Evolutionary conservation across 1,140 invertebrate species (phyloP).

Genomic region (Aradophagus sp.): DNA sequence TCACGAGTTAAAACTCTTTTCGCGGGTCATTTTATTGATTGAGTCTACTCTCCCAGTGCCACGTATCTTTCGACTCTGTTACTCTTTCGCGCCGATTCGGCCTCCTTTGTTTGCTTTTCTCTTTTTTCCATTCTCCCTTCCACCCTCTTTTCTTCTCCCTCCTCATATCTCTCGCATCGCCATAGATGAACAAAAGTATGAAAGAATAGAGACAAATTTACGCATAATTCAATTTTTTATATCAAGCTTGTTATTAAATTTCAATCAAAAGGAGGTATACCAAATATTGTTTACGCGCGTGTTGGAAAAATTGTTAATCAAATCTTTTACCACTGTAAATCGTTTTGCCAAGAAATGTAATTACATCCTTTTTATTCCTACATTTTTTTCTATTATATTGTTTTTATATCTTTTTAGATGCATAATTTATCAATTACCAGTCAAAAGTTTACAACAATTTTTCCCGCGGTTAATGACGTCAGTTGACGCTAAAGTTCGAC

Average conservation of each 20-base stretch:
- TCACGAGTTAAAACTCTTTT: constrained; percentile 61
- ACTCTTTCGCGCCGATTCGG: constrained; percentile 28
- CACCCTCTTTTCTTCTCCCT: constrained; percentile 7
- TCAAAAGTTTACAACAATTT: constrained; percentile 18
- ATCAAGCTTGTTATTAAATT: no score
- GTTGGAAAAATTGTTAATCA: no score
- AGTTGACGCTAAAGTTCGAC: constrained; percentile 19
- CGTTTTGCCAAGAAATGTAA: no score
- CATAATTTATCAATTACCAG: constrained; percentile 23
- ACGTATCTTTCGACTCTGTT: constrained; percentile 52
- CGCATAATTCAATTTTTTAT: not conserved
- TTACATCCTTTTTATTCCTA: not conserved
- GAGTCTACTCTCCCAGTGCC: constrained; percentile 57
- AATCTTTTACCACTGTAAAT: no score
- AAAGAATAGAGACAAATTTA: constrained; percentile 13
- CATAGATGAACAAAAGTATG: constrained; percentile 7
- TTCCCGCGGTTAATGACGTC: constrained; percentile 20
- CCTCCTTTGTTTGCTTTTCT: constrained; percentile 44
- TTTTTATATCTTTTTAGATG: not conserved
- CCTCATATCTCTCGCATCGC: constrained; percentile 1
- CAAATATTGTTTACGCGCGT: no score
- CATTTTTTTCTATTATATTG: not conserved
- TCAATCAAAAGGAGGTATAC: no score
- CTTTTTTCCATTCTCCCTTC: constrained; percentile 9
- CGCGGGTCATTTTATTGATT: constrained; percentile 72